Conservation (phyloP, 2,113 vertebrate species). For the Hucho hucho region DNA sequence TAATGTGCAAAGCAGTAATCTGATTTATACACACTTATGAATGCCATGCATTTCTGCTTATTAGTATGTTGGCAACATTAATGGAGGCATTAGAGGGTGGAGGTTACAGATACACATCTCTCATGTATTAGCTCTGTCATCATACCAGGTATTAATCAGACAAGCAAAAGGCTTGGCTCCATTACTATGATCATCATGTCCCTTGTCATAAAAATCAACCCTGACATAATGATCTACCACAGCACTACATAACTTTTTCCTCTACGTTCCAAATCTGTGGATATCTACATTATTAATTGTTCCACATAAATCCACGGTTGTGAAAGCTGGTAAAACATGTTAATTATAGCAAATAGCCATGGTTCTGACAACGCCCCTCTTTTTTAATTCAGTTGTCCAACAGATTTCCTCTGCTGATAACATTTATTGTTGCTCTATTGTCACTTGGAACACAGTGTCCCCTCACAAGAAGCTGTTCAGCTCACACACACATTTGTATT, state of each 20-base stretch:
- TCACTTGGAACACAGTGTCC: neutral
- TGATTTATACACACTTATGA: neutral
- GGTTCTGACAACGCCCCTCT: conserved; percentile 8
- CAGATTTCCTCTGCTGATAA: conserved; percentile 20
- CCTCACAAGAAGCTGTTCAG: too few species aligned
- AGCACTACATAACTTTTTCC: too few species aligned
- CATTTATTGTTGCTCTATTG: neutral
- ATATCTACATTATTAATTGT: too few species aligned
- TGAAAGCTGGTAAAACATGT: neutral
- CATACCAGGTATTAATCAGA: neutral
- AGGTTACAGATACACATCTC: neutral
- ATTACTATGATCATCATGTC: too few species aligned
- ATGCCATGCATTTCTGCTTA: neutral
- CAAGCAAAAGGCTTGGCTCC: too few species aligned
- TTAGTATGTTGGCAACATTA: neutral
- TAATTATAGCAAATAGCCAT: too few species aligned
- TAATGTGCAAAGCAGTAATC: neutral
- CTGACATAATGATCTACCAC: too few species aligned
- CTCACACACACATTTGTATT: too few species aligned
- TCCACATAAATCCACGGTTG: too few species aligned
- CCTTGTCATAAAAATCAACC: too few species aligned
- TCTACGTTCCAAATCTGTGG: too few species aligned
- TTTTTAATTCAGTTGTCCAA: conserved; percentile 21
- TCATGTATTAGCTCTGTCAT: neutral
- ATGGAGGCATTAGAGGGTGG: neutral